Evolutionary conservation across 1,140 invertebrate genomes (phyloP).

Genomic region (Plutomurus gul): DNA sequence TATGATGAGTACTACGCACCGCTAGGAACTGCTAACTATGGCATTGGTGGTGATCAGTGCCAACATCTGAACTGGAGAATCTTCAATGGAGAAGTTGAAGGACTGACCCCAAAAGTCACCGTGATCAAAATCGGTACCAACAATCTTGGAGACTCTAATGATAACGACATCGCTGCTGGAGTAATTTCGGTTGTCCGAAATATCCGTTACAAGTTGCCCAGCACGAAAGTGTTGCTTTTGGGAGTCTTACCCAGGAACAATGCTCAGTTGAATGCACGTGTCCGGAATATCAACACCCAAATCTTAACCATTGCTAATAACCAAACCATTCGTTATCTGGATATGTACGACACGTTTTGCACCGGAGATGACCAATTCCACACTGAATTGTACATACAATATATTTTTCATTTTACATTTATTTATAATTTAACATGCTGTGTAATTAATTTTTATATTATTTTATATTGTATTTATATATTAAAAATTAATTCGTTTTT

Average conservation of each 20-base stretch:
- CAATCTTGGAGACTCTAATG: not conserved
- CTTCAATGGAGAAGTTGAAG: slow-evolving; percentile 65
- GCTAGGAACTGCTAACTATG: slow-evolving; percentile 61
- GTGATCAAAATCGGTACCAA: slow-evolving; percentile 48
- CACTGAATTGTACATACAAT: slow-evolving; percentile 14
- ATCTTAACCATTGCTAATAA: slow-evolving; percentile 26
- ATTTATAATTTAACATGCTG: no score
- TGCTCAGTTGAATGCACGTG: not conserved
- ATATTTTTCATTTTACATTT: no score
- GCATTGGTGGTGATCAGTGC: slow-evolving; percentile 65
- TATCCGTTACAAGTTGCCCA: not conserved
- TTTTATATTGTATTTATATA: no score
- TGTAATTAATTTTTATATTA: no score
- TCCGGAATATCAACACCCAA: slow-evolving; percentile 35
- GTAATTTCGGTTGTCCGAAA: not conserved
- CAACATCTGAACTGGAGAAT: slow-evolving; percentile 66
- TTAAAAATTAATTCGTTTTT: no score
- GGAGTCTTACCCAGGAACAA: slow-evolving; percentile 32
- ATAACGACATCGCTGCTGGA: slow-evolving; percentile 24
- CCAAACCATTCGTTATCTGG: slow-evolving; percentile 3
- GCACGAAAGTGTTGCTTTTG: slow-evolving; percentile 38
- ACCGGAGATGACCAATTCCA: not conserved
- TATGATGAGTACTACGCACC: slow-evolving; percentile 41
- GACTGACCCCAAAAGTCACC: slow-evolving; percentile 58
- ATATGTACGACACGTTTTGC: slow-evolving; percentile 40